These are phyloP conservation scores for Uloborus diversus DNA, from an alignment of 1,140 invertebrate species.

Conservation along the genomic window DNA sequence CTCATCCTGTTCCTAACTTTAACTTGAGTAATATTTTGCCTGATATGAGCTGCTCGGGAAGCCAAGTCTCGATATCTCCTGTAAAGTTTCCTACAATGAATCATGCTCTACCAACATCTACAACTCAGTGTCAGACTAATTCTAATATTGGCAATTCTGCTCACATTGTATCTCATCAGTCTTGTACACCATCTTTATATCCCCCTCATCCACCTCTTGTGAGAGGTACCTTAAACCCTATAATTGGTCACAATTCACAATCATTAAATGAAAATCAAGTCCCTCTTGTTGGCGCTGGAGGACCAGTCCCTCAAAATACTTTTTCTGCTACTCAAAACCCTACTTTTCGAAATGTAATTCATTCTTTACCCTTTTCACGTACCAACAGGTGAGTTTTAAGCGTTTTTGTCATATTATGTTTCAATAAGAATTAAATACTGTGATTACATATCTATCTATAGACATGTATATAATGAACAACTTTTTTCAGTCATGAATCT, in stretches of 20 bases:
- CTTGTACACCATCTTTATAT: constrained; percentile 36
- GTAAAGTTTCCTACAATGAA: constrained; percentile 66
- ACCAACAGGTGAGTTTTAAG: too few species aligned
- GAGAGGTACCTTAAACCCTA: constrained; percentile 60
- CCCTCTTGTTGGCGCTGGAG: constrained; percentile 59
- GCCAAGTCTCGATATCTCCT: constrained; percentile 64
- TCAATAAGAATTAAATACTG: too few species aligned
- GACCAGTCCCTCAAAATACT: constrained; percentile 61
- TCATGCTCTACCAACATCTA: constrained; percentile 58
- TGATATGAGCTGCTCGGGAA: constrained; percentile 62
- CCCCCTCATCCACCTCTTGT: constrained; percentile 61
- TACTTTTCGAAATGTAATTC: constrained; percentile 63
- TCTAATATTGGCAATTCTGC: constrained; percentile 29
- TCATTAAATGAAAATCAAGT: constrained; percentile 62
- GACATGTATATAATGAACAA: too few species aligned
- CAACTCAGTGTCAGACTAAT: constrained; percentile 40
- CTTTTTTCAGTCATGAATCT: too few species aligned
- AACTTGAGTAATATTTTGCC: constrained; percentile 65
- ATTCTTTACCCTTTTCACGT: constrained; percentile 66
- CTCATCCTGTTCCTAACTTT: constrained; percentile 66
- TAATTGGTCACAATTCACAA: constrained; percentile 65
- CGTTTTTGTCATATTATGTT: too few species aligned
- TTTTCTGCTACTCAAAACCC: constrained; percentile 63
- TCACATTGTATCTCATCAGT: constrained; percentile 38
- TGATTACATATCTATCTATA: too few species aligned